Evolutionary conservation across 2,797 vertebrate genomes (phyloP).

Genomic region (Chlorospingus flavigularis): DNA sequence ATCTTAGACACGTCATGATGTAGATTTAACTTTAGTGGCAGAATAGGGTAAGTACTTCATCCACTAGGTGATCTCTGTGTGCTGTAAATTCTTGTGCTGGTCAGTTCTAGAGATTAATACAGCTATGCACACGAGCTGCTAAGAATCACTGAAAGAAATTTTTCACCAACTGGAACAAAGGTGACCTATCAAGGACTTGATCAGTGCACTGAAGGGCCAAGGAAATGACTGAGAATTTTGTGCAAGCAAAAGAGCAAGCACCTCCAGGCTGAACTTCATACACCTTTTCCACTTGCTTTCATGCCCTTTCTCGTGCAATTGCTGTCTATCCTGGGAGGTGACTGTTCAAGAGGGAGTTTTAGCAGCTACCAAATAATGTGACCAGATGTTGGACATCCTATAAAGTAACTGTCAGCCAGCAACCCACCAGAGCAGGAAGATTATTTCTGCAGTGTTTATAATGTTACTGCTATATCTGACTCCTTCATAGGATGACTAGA

Average conservation of each 20-base stretch:
- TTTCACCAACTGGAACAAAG: background rate
- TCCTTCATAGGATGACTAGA: background rate
- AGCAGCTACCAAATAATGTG: background rate
- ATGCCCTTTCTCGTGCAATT: background rate
- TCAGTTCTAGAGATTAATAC: background rate
- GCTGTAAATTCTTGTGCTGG: background rate
- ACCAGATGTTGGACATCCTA: background rate
- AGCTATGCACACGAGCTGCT: background rate
- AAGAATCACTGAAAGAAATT: background rate
- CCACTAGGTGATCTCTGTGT: background rate
- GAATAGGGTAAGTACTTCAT: background rate
- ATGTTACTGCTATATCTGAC: background rate
- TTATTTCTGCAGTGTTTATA: background rate
- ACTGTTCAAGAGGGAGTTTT: background rate
- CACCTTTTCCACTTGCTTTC: background rate
- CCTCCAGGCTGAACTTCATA: background rate
- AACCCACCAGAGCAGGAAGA: background rate
- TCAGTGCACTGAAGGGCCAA: background rate
- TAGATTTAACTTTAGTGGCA: background rate
- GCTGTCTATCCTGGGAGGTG: background rate
- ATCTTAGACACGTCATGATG: background rate
- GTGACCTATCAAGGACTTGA: background rate
- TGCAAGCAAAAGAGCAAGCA: background rate
- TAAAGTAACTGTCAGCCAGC: conserved; percentile 8
- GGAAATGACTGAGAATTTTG: background rate